These are phyloP conservation scores for Beaufortia kweichowensis DNA, from an alignment of 2,113 vertebrate genomes.

Conservation along the genomic window DNA sequence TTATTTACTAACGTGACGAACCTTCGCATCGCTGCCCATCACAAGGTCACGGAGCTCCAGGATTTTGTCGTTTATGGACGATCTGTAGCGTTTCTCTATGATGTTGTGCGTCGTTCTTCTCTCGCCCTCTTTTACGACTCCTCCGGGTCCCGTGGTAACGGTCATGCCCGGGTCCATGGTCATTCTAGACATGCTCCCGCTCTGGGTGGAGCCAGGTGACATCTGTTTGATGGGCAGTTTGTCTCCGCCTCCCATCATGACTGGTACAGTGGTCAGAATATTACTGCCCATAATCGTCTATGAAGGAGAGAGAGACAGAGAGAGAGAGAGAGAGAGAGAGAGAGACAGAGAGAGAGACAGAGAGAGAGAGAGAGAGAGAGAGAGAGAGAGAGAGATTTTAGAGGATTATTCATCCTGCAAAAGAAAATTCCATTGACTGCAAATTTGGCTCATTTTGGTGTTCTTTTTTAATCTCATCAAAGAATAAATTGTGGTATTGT, in stretches of 20 bases:
- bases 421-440: no score
- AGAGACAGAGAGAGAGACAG: no score
- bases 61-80: constrained; percentile 98
- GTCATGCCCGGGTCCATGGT: constrained; percentile 65
- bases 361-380: no score
- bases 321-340: not conserved
- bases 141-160: constrained; percentile 70
- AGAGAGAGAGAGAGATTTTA: no score
- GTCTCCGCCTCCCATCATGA: constrained; percentile 93
- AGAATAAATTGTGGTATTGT: no score
- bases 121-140: constrained; percentile 90
- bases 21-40: constrained; percentile 96
- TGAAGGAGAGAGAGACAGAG: constrained; percentile 16
- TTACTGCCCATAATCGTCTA: constrained; percentile 94
- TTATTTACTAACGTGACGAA: no score
- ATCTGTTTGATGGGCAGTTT: constrained; percentile 97
- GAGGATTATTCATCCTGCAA: no score
- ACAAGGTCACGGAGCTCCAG: constrained; percentile 94
- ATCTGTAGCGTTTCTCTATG: constrained; percentile 97
- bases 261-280: constrained; percentile 93
- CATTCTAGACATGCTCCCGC: constrained; percentile 71
- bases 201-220: constrained; percentile 73
- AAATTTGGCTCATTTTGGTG: no score
- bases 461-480: no score
- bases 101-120: constrained; percentile 96